Conservation (phyloP, 1,140 invertebrate species). For the Drosophila suzukii region DNA sequence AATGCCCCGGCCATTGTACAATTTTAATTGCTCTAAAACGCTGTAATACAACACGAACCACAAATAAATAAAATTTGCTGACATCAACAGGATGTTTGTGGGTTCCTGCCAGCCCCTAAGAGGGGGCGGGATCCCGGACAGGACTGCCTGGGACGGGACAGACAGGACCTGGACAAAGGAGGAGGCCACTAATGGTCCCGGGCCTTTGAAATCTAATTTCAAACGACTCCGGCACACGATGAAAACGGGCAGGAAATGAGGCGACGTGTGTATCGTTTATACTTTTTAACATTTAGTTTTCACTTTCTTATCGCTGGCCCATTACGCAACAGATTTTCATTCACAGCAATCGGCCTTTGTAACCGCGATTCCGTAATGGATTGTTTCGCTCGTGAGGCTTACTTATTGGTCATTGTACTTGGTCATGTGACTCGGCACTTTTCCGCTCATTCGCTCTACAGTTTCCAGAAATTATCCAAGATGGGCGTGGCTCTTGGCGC, state of each 20-base stretch:
- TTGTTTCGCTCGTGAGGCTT: constrained; percentile 50
- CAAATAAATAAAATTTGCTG: constrained; percentile 83
- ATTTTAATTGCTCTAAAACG: constrained; percentile 82
- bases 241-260: constrained; percentile 54
- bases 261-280: constrained; percentile 51
- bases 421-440: constrained; percentile 47
- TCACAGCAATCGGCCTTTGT: constrained; percentile 24
- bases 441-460: constrained; percentile 35
- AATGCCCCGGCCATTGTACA: constrained; percentile 64
- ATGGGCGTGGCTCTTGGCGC: constrained; percentile 2
- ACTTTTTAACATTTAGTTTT: constrained; percentile 72
- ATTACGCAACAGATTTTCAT: constrained; percentile 64
- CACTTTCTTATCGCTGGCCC: constrained; percentile 64
- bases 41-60: constrained; percentile 81
- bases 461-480: constrained; percentile 14
- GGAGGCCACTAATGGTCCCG: constrained; percentile 56
- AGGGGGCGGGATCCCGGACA: not conserved
- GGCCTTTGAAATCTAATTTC: constrained; percentile 65
- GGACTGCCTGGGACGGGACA: not conserved
- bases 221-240: constrained; percentile 7
- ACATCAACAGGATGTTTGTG: constrained; percentile 81
- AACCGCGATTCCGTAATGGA: constrained; percentile 58
- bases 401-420: constrained; percentile 55
- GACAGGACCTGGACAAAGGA: constrained; percentile 19
- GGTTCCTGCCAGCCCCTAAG: constrained; percentile 51